Conservation (phyloP, 2,888 invertebrate species). For the Calephelis perditalis region DNA sequence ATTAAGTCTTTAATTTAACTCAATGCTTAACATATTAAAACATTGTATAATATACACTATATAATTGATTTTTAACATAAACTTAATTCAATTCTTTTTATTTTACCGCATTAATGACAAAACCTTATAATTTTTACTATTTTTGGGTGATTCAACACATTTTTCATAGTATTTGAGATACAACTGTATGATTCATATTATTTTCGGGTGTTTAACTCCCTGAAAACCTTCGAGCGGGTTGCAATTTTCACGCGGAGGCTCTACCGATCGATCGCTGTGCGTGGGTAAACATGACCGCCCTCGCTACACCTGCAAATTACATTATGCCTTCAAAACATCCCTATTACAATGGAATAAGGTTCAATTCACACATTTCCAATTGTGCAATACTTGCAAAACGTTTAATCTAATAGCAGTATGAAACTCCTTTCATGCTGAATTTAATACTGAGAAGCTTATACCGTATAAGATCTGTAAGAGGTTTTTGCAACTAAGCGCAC, state of each 20-base stretch:
- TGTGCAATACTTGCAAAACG: conserved; percentile 9
- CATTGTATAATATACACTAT: too few species aligned
- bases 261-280: conserved; percentile 65
- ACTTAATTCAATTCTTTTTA: too few species aligned
- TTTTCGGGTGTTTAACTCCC: conserved; percentile 48
- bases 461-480: conserved; percentile 10
- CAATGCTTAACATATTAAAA: too few species aligned
- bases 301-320: conserved; percentile 45
- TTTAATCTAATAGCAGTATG: conserved; percentile 18
- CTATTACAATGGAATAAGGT: conserved; percentile 29
- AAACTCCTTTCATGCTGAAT: conserved; percentile 20
- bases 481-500: conserved; percentile 10
- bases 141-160: too few species aligned
- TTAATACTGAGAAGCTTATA: conserved; percentile 18
- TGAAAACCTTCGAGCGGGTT: conserved; percentile 48
- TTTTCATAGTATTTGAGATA: too few species aligned
- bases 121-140: too few species aligned
- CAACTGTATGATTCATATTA: conserved; percentile 20
- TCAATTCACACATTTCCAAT: conserved; percentile 20
- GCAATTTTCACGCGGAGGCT: conserved; percentile 74
- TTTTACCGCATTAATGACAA: too few species aligned
- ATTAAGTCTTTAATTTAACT: too few species aligned
- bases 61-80: too few species aligned
- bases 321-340: conserved; percentile 26
- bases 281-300: conserved; percentile 71